Percentiles rank a stretch among this genome's conserved stretches.
Conservation (phyloP, 2,113 vertebrate species). For the Phrynosoma blainvillii region DNA sequence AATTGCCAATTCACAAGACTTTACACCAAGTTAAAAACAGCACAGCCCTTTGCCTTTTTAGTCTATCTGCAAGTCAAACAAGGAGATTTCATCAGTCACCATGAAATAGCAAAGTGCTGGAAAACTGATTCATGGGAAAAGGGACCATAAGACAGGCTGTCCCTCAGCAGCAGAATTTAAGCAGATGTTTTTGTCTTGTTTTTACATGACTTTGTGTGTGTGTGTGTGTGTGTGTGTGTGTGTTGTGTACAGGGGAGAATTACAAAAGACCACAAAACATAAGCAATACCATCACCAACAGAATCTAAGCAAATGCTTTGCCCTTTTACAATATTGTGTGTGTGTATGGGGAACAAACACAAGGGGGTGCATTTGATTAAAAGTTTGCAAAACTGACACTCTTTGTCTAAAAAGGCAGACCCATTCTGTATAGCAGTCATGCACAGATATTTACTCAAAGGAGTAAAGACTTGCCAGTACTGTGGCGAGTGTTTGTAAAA, state of each 20-base stretch:
- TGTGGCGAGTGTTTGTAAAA: slow-evolving; percentile 51
- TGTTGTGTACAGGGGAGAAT: no score
- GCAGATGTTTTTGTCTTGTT: no score
- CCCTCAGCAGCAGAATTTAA: no score
- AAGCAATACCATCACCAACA: not conserved
- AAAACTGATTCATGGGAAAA: not conserved
- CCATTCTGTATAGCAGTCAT: slow-evolving; percentile 56
- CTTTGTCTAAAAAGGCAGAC: slow-evolving; percentile 27
- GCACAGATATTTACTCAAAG: slow-evolving; percentile 63
- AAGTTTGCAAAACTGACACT: not conserved
- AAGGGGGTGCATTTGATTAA: not conserved
- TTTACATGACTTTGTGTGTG: no score
- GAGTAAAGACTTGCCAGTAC: slow-evolving; percentile 58
- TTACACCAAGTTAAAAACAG: not conserved
- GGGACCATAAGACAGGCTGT: not conserved
- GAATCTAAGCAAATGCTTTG: not conserved
- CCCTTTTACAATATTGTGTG: not conserved
- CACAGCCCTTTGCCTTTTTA: not conserved
- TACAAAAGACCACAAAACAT: not conserved
- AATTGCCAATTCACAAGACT: not conserved
- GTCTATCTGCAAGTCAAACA: not conserved
- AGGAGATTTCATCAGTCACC: not conserved
- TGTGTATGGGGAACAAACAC: not conserved
- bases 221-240: no score
- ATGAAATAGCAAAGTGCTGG: not conserved